Evolutionary conservation across 2,888 invertebrate species (phyloP).

Genomic region (Drosophila trichaetosa): DNA sequence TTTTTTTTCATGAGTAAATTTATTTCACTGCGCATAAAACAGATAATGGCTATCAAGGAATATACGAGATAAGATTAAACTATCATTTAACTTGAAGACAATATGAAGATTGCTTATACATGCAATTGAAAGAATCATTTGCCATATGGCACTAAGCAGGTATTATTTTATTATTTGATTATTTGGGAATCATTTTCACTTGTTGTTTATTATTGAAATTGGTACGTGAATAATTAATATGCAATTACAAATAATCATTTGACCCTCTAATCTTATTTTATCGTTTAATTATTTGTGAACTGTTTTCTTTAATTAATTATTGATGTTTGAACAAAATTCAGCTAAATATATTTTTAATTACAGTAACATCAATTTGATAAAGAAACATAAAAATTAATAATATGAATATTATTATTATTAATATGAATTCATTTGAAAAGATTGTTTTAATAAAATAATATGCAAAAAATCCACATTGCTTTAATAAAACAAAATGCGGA

Average conservation of each 20-base stretch:
- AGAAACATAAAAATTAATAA: neutral
- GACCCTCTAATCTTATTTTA: neutral
- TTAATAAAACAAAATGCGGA: slow-evolving; percentile 10
- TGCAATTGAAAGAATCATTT: neutral
- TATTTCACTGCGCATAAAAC: neutral
- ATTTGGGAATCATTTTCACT: neutral
- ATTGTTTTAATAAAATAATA: slow-evolving; percentile 1
- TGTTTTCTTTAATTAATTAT: neutral
- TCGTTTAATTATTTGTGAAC: neutral
- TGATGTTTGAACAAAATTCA: neutral
- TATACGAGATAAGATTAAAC: slow-evolving; percentile 15
- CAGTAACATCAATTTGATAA: neutral
- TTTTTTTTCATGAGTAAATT: neutral
- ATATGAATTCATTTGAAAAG: neutral
- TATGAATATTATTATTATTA: neutral
- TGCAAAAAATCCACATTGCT: neutral
- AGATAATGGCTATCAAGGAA: neutral
- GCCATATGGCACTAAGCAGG: too few species aligned
- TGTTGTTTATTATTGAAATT: neutral
- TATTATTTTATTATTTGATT: neutral
- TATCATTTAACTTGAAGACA: neutral
- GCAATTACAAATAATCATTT: neutral
- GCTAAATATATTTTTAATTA: neutral
- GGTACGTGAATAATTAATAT: neutral
- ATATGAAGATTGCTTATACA: too few species aligned